Evolutionary conservation across 2,113 vertebrate genomes (phyloP).

Genomic region (Tragulus kanchil): DNA sequence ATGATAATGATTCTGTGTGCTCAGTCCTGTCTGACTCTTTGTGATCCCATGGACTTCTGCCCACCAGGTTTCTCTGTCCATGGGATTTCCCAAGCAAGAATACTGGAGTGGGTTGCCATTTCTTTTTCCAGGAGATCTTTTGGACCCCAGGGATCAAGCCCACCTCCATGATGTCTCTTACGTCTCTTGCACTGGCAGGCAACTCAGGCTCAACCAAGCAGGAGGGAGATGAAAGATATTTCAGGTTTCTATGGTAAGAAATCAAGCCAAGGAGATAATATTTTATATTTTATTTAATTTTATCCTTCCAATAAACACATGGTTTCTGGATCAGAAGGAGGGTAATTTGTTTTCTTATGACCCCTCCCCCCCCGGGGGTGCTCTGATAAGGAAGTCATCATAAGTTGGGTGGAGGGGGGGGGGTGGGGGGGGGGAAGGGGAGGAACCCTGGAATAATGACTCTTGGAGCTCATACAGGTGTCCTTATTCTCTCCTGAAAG

Average conservation of each 20-base stretch:
- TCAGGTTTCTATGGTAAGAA: not conserved
- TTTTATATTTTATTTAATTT: slow-evolving; percentile 32
- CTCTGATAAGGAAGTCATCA: not conserved
- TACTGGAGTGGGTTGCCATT: not conserved
- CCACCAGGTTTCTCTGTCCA: not conserved
- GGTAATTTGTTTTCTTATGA: no score
- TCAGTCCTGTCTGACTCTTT: not conserved
- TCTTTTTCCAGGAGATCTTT: not conserved
- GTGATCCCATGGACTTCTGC: not conserved
- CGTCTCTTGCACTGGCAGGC: not conserved
- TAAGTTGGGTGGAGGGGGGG: rapidly evolving
- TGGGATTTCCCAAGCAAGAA: not conserved
- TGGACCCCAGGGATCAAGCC: not conserved
- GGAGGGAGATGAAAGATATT: not conserved
- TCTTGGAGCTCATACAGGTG: not conserved
- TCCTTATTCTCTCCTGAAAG: not conserved
- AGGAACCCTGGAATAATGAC: not conserved
- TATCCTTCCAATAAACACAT: not conserved
- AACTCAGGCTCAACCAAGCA: not conserved
- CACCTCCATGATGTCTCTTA: not conserved
- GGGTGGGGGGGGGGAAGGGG: not conserved
- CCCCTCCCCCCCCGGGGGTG: not conserved
- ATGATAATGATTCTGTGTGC: not conserved
- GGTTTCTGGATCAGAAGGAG: not conserved
- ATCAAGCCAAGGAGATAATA: not conserved